phyloP scores from a whole-genome alignment of 2,113 vertebrate genomes.

The Lagopus muta region DNA sequence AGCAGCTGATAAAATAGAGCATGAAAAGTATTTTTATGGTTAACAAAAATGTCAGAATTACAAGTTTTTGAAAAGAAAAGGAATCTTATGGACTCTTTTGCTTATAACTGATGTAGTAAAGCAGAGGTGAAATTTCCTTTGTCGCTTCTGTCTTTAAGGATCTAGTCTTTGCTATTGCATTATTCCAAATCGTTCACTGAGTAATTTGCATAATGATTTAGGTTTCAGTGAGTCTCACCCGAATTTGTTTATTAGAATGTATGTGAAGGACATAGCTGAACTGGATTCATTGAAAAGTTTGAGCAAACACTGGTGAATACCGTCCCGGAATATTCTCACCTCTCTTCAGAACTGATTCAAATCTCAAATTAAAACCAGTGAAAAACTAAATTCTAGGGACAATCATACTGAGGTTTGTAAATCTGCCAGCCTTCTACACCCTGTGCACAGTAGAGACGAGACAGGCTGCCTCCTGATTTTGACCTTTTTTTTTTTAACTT shows the following conservation, averaged over 20 bases:
- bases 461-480: not conserved
- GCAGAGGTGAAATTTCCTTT: not conserved
- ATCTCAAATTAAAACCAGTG: not conserved
- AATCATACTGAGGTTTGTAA: not conserved
- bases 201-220: conserved; percentile 15
- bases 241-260: not conserved
- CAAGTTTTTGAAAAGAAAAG: not conserved
- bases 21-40: not conserved
- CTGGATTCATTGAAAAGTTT: not conserved
- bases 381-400: not conserved
- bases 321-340: not conserved
- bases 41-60: not conserved
- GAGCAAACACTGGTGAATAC: not conserved
- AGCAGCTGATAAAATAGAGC: not conserved
- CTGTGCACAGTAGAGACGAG: not conserved
- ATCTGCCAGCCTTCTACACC: not conserved
- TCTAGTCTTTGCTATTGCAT: not conserved
- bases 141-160: not conserved
- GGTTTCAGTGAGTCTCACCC: not conserved
- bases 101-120: not conserved
- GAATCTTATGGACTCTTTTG: not conserved
- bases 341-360: not conserved
- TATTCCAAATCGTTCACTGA: conserved; percentile 18
- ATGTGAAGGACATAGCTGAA: not conserved
- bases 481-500: not conserved